Evolutionary conservation across 2,797 vertebrate genomes (phyloP).

Genomic region (Diglossa cyanea): DNA sequence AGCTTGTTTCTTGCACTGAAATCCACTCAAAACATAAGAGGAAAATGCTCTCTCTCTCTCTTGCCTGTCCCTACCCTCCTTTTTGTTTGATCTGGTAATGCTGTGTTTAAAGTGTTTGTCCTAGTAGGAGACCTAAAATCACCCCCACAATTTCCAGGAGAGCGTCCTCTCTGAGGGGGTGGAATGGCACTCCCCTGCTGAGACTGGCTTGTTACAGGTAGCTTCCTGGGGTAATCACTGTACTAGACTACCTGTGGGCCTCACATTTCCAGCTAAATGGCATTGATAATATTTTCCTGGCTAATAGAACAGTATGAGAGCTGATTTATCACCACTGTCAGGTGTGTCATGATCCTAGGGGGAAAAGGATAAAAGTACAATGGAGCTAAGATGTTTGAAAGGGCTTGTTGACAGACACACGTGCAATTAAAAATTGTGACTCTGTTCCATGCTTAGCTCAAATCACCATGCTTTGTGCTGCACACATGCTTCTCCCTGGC

Average conservation of each 20-base stretch:
- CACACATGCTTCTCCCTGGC: rapidly evolving
- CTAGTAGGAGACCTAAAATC: not conserved
- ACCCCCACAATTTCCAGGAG: not conserved
- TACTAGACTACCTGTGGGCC: not conserved
- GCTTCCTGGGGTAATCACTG: not conserved
- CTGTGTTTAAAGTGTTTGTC: not conserved
- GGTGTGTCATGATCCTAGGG: not conserved
- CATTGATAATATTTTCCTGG: not conserved
- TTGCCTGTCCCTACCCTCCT: not conserved
- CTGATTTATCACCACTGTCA: not conserved
- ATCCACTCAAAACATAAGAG: not conserved
- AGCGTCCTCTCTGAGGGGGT: not conserved
- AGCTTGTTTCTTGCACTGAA: not conserved
- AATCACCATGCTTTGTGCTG: not conserved
- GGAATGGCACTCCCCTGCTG: not conserved
- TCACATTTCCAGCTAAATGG: not conserved
- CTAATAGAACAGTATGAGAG: not conserved
- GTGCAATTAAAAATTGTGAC: not conserved
- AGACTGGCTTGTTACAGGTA: not conserved
- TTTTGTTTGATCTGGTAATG: not conserved
- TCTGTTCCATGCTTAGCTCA: not conserved
- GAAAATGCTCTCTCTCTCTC: not conserved
- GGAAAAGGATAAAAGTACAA: not conserved
- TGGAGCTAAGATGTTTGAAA: not conserved
- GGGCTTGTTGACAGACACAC: not conserved